Conservation (phyloP, 2,888 invertebrate species). For the Folsomia candida region DNA sequence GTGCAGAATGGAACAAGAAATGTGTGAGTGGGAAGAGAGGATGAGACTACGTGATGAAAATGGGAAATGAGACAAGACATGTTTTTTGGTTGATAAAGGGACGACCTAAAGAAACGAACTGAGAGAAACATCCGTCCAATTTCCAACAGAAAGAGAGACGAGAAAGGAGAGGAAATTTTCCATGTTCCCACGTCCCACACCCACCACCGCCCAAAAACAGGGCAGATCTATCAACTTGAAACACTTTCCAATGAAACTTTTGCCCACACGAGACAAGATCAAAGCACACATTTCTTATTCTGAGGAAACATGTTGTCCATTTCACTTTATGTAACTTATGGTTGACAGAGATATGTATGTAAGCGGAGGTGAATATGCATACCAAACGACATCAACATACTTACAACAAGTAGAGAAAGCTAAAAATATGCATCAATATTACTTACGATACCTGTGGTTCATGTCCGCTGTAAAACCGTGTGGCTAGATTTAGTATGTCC, state of each 20-base stretch:
- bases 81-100: not conserved
- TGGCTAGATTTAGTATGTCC: too few species aligned
- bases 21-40: too few species aligned
- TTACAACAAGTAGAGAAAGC: not conserved
- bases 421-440: too few species aligned
- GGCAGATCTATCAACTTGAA: not conserved
- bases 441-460: too few species aligned
- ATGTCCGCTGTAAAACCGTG: too few species aligned
- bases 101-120: too few species aligned
- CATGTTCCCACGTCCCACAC: not conserved
- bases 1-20: too few species aligned
- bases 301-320: too few species aligned
- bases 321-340: too few species aligned
- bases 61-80: constrained; percentile 9
- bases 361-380: too few species aligned
- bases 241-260: constrained; percentile 16
- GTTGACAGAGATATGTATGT: too few species aligned
- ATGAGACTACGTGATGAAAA: constrained; percentile 10
- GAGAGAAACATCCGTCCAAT: too few species aligned
- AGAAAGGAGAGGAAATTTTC: not conserved
- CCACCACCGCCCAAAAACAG: not conserved
- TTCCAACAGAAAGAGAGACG: not conserved
- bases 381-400: not conserved
- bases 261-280: constrained; percentile 5
- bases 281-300: constrained; percentile 9